A percentile compares a stretch with the other conserved stretches of the same genome.
phyloP scores from a whole-genome alignment of 1,140 invertebrate genomes.

The Dolichoris vasculosae region DNA sequence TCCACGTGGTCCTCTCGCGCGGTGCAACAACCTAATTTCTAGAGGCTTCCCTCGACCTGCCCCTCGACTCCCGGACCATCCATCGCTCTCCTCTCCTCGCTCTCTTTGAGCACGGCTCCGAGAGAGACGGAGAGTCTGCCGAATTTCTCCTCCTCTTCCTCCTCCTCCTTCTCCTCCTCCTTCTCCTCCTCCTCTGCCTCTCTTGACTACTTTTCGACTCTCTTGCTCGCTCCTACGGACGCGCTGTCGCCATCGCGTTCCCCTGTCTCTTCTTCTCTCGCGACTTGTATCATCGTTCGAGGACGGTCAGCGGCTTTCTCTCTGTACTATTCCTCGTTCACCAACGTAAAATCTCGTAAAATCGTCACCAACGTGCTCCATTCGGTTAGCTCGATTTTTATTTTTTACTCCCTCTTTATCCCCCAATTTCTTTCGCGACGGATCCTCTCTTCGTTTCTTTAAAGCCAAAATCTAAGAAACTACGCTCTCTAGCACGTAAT shows the following conservation, averaged over 20 bases:
- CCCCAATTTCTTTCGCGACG: background rate
- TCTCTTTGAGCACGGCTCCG: slow-evolving; percentile 29
- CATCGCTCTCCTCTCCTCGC: slow-evolving; percentile 21
- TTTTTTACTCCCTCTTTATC: background rate
- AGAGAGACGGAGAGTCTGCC: slow-evolving; percentile 13
- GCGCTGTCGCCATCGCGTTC: slow-evolving; percentile 11
- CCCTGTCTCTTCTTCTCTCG: background rate
- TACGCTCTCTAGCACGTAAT: slow-evolving; percentile 11
- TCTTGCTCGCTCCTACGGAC: slow-evolving; percentile 36
- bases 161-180: slow-evolving; percentile 54
- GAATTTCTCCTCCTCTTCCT: slow-evolving; percentile 47
- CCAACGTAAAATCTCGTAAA: slow-evolving; percentile 27
- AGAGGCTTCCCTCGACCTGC: slow-evolving; percentile 65
- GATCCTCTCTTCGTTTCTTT: background rate
- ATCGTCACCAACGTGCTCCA: slow-evolving; percentile 14
- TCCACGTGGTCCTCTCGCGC: slow-evolving; percentile 50
- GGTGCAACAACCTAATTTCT: slow-evolving; percentile 76
- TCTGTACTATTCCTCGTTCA: background rate
- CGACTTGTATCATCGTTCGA: slow-evolving; percentile 18
- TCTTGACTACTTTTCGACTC: slow-evolving; percentile 42
- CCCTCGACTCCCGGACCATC: slow-evolving; percentile 27
- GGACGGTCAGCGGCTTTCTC: slow-evolving; percentile 49
- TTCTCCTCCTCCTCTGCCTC: slow-evolving; percentile 48
- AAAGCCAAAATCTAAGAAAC: background rate
- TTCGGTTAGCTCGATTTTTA: background rate